Base-by-base conservation (phyloP, 2,797 vertebrate genomes). In the Pelodytes ibericus region DNA sequence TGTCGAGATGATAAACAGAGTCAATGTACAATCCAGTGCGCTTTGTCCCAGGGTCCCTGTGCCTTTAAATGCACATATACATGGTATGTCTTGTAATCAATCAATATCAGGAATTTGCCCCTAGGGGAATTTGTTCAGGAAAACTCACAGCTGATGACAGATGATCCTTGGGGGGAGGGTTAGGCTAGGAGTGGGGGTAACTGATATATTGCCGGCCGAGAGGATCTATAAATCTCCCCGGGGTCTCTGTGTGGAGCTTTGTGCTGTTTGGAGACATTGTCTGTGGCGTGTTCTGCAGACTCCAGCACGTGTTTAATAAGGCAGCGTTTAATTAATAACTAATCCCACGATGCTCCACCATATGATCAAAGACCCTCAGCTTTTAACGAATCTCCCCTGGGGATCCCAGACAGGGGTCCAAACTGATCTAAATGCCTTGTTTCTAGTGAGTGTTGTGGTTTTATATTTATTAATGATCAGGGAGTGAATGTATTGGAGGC, bases 311-410 rank as follows among this genome's bases (percentile, higher is more conserved):
- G 58, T 59, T 79, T 80, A 79, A 70, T 81, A 51, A 36, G 70
- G 59, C 49, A 0, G 81, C 61, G 68, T 51, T 80, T 65, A 83
- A 71, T 79, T 80, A 85, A 82, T 80, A 84, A 84, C 84, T 88
- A 84, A 86, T 74, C 77, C 80, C 41, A 65, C 81, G 74, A 66
- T 77, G 70, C 30, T 18, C 81, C 72, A 80, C 68, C 75, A 81
- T 72, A 76, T 64, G 77, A 77, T 76, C 80, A 74, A 57, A 7
- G 60, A 24, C 27, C 73, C 65, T 74, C 76, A 47, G 65, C 63
- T 57, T 74, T 68, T 77, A 71, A 79, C n/a, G n/a, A 25, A 60
- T 53, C 53, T 47, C 76, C 56, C 60, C 30, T 44, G 74, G 72
- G 64, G 5, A 24, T 68, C 30, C 51, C 72, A 18, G 1, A 39